A percentile compares a stretch with the other conserved stretches of the same genome.
These are phyloP conservation scores for Sebastes ruberrimus DNA, from an alignment of 2,797 vertebrate species.

Conservation along the genomic window DNA sequence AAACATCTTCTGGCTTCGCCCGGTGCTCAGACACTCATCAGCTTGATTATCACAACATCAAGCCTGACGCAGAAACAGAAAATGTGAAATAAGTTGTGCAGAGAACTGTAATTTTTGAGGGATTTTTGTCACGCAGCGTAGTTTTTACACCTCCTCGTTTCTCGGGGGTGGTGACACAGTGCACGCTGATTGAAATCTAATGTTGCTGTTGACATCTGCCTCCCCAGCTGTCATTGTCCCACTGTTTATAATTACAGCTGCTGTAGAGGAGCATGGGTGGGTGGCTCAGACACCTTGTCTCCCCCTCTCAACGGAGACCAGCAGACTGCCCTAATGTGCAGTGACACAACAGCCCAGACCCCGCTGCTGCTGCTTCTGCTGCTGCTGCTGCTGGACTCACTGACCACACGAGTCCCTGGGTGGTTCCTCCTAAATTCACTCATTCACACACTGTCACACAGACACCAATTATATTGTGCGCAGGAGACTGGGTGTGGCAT, in stretches of 20 bases:
- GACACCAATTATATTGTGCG: conserved; percentile 1
- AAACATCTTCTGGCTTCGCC: conserved; percentile 54
- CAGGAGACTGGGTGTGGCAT: conserved; percentile 11
- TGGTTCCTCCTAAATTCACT: conserved; percentile 44
- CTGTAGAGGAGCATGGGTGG: conserved; percentile 58
- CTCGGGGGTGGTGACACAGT: conserved; percentile 67
- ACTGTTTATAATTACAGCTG: conserved; percentile 79
- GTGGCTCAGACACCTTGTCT: conserved; percentile 76
- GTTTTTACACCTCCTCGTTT: conserved; percentile 63
- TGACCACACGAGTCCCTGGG: conserved; percentile 45
- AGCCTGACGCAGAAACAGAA: conserved; percentile 10
- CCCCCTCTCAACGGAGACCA: conserved; percentile 54
- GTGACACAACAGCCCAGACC: conserved; percentile 61
- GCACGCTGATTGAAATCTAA: conserved; percentile 76
- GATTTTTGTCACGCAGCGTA: conserved; percentile 26
- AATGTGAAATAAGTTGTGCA: conserved; percentile 2
- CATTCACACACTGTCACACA: conserved; percentile 45
- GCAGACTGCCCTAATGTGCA: conserved; percentile 63
- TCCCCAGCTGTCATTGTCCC: conserved; percentile 76
- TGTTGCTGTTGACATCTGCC: conserved; percentile 79
- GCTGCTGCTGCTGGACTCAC: conserved; percentile 34
- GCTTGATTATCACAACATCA: conserved; percentile 30
- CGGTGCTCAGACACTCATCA: conserved; percentile 12
- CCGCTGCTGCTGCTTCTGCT: conserved; percentile 39
- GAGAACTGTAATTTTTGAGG: conserved; percentile 8